These are phyloP conservation scores for Drosophila austrosaltans DNA, from an alignment of 2,888 invertebrate genomes.

Conservation along the genomic window DNA sequence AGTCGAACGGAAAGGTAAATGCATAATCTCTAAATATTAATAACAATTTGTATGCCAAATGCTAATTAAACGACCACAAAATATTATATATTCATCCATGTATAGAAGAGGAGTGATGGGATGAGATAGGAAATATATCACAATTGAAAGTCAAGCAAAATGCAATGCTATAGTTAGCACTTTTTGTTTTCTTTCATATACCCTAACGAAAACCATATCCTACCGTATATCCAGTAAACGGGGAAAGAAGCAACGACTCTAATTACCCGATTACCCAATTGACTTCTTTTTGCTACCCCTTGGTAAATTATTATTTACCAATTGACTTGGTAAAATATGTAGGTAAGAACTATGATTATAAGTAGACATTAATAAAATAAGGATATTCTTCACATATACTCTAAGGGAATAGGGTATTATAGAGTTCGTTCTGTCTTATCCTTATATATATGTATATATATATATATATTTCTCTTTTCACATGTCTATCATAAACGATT, in stretches of 20 bases:
- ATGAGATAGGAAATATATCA: not conserved
- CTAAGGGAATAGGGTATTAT: not conserved
- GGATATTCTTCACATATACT: not conserved
- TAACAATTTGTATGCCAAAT: constrained; percentile 46
- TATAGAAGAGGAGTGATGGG: not conserved
- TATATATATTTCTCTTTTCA: constrained; percentile 35
- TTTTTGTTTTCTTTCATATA: constrained; percentile 15
- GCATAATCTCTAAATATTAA: constrained; percentile 54
- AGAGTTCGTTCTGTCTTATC: not conserved
- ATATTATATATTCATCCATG: constrained; percentile 27
- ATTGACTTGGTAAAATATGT: no score
- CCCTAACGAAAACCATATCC: not conserved
- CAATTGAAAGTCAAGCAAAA: constrained; percentile 13
- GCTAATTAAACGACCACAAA: constrained; percentile 47
- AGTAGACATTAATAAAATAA: no score
- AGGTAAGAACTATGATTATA: no score
- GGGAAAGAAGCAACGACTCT: not conserved
- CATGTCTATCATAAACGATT: constrained; percentile 45
- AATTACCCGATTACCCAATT: not conserved
- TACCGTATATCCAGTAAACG: no score
- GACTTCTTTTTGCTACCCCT: no score
- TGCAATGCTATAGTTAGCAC: constrained; percentile 46
- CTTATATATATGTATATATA: not conserved
- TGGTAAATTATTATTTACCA: no score
- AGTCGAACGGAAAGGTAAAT: constrained; percentile 28